These are phyloP conservation scores for Psittacus erithacus DNA, from an alignment of 2,113 vertebrate species.

Conservation along the genomic window DNA sequence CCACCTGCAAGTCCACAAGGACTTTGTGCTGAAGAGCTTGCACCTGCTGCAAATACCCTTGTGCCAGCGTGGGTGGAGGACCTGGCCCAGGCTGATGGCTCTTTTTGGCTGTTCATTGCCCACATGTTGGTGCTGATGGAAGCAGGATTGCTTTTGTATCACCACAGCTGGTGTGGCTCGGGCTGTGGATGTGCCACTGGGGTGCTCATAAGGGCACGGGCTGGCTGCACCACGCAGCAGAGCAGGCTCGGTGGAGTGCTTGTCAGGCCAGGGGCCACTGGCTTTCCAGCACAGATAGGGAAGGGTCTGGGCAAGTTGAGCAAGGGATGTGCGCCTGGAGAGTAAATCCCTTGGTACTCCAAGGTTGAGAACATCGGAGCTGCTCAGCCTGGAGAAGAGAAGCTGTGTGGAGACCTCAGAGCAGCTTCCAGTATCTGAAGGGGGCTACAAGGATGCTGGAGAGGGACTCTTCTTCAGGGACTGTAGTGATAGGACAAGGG, in stretches of 20 bases:
- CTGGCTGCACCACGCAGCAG: accelerated
- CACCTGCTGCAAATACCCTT: neutral
- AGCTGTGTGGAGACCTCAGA: neutral
- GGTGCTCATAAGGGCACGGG: accelerated
- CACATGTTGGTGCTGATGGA: neutral
- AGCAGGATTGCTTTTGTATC: neutral
- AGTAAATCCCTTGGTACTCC: neutral
- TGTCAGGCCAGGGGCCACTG: neutral
- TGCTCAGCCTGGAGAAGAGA: neutral
- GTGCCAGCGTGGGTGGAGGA: neutral
- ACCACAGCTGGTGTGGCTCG: neutral
- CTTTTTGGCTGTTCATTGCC: neutral
- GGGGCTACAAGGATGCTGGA: neutral
- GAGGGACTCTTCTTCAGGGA: neutral
- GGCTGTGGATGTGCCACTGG: neutral
- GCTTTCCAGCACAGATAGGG: neutral
- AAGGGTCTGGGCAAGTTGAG: neutral
- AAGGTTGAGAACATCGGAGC: neutral
- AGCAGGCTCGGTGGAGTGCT: neutral
- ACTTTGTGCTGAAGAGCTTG: neutral
- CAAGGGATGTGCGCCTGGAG: neutral
- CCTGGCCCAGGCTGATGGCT: neutral
- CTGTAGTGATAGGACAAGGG: too few species aligned
- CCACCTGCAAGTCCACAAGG: accelerated
- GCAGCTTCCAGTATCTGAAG: neutral